These are phyloP conservation scores for Dipodomys merriami DNA, from an alignment of 2,113 vertebrate species.

Conservation along the genomic window DNA sequence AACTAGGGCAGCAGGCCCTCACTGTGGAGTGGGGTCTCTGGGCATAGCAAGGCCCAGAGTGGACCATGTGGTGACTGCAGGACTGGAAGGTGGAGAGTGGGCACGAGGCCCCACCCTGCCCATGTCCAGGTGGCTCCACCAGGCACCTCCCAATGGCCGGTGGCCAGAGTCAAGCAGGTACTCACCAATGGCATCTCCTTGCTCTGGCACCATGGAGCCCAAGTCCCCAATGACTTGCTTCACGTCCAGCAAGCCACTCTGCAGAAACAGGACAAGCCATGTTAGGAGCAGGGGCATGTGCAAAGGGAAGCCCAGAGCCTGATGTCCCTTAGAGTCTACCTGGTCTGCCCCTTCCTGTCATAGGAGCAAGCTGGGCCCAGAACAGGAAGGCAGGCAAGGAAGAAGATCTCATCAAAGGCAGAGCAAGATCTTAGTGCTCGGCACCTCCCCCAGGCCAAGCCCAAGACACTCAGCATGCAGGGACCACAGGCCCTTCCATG, in stretches of 20 bases:
- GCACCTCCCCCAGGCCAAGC: not conserved
- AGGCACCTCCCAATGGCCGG: not conserved
- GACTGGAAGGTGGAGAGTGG: rapidly evolving
- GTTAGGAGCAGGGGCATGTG: not conserved
- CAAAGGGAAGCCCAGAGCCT: not conserved
- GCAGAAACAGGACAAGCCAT: slow-evolving; percentile 21
- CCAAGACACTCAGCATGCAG: not conserved
- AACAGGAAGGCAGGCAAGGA: too few relatives aligned
- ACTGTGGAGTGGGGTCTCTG: not conserved
- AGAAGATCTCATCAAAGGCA: not conserved
- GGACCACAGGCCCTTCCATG: not conserved
- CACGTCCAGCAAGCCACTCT: slow-evolving; percentile 94
- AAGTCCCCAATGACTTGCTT: slow-evolving; percentile 94
- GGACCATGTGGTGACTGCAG: not conserved
- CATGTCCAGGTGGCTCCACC: not conserved
- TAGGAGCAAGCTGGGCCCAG: too few relatives aligned
- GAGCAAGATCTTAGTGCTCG: not conserved
- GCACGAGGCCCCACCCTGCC: rapidly evolving
- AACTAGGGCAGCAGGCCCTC: not conserved
- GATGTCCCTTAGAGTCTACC: too few relatives aligned
- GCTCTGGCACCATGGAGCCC: slow-evolving; percentile 91
- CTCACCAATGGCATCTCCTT: slow-evolving; percentile 91
- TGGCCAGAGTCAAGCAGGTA: not conserved
- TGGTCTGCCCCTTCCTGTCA: not conserved
- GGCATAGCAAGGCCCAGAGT: not conserved